These are phyloP conservation scores for Hydrozoanthus tunicans DNA, from an alignment of 64 coral and sea anemone species.

Conservation along the genomic window DNA sequence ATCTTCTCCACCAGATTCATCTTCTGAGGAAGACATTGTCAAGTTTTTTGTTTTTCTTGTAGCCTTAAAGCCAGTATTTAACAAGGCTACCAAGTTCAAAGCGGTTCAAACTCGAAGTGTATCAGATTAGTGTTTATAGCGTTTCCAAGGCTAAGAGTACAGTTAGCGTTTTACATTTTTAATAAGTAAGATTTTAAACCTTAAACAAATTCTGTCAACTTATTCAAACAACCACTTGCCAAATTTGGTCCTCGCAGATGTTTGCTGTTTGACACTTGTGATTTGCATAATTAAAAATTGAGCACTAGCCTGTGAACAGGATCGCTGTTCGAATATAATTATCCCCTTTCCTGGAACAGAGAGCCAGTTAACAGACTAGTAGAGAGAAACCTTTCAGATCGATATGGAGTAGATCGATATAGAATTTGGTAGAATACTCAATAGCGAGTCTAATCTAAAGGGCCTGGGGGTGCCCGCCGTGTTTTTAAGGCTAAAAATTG, in stretches of 20 bases:
- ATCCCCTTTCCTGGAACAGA: too few species aligned
- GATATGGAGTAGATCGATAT: too few species aligned
- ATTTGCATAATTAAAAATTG: too few species aligned
- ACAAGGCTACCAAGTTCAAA: not conserved
- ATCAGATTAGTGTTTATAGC: slow-evolving; percentile 44
- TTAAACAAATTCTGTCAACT: slow-evolving; percentile 22
- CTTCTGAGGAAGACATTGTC: slow-evolving; percentile 52
- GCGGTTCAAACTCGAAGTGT: not conserved
- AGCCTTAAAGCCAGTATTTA: not conserved
- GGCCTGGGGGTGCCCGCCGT: too few species aligned
- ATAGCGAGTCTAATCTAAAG: too few species aligned
- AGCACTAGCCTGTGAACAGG: too few species aligned
- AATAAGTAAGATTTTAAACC: slow-evolving; percentile 55
- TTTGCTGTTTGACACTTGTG: not conserved
- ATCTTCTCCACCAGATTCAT: slow-evolving; percentile 41
- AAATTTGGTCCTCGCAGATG: not conserved
- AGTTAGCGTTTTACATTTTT: not conserved
- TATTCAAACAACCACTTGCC: slow-evolving; percentile 13
- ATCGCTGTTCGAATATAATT: too few species aligned
- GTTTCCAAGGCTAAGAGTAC: slow-evolving; percentile 42
- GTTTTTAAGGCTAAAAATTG: too few species aligned
- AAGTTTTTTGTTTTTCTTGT: not conserved
- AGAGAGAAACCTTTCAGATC: too few species aligned
- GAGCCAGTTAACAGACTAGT: too few species aligned
- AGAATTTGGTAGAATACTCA: too few species aligned